Conservation (phyloP, 2,113 vertebrate species). For the Bungarus multicinctus region DNA sequence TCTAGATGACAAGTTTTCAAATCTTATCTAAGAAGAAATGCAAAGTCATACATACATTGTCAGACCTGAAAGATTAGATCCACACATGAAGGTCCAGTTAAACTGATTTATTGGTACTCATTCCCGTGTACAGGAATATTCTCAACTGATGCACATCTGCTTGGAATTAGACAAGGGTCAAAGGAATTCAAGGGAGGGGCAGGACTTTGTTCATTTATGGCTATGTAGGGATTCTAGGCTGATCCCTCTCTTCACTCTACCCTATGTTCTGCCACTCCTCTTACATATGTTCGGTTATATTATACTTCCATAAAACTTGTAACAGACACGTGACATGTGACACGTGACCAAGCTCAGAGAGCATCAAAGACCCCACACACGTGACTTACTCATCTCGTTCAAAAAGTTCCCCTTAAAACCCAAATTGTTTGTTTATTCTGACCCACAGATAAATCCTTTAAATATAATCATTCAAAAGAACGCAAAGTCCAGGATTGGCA, state of each 20-base stretch:
- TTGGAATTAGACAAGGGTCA: neutral
- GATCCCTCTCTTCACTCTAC: neutral
- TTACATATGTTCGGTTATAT: neutral
- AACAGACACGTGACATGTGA: neutral
- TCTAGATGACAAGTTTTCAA: neutral
- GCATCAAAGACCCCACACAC: neutral
- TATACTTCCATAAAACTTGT: neutral
- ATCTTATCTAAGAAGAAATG: neutral
- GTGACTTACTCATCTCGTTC: neutral
- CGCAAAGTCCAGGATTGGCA: constrained; percentile 6
- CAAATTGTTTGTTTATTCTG: neutral
- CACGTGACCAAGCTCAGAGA: neutral
- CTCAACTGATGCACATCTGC: neutral
- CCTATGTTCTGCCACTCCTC: neutral
- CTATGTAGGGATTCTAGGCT: too few species aligned
- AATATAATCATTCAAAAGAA: constrained; percentile 7
- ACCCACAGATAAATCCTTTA: constrained; percentile 20
- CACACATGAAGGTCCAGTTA: neutral
- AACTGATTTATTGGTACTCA: neutral
- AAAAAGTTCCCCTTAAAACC: neutral
- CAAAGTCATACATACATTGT: neutral
- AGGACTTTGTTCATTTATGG: neutral
- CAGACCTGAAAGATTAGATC: neutral
- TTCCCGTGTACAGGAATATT: neutral
- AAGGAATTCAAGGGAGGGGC: neutral